Conservation (phyloP, 2,797 vertebrate species). For the Intellagama lesueurii region DNA sequence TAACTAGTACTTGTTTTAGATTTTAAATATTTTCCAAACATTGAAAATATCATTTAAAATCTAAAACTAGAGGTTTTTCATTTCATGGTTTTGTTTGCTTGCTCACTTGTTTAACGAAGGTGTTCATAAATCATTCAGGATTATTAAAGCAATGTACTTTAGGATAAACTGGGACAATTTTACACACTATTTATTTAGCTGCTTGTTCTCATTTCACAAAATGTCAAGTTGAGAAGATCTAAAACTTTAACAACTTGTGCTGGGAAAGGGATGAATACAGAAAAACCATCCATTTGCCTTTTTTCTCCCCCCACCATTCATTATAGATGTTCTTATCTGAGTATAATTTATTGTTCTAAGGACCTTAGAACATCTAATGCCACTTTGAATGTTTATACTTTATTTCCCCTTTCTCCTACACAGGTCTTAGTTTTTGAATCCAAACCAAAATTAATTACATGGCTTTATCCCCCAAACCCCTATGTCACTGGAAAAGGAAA, state of each 20-base stretch:
- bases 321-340: constrained; percentile 35
- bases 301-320: constrained; percentile 6
- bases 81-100: constrained; percentile 31
- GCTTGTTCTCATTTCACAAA: constrained; percentile 17
- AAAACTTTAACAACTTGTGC: constrained; percentile 60
- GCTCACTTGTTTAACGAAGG: not conserved
- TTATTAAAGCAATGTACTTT: constrained; percentile 15
- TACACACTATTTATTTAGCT: constrained; percentile 29
- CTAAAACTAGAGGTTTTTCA: constrained; percentile 17
- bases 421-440: fast-evolving
- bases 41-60: constrained; percentile 13
- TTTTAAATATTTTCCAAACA: not conserved
- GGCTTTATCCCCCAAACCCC: constrained; percentile 8
- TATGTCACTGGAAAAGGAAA: constrained; percentile 37
- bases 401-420: constrained; percentile 10
- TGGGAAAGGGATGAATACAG: constrained; percentile 30
- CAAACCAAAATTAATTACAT: not conserved
- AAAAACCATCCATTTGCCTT: constrained; percentile 54
- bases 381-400: not conserved
- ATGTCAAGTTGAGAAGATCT: constrained; percentile 61
- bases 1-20: not conserved
- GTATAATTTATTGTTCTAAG: constrained; percentile 28
- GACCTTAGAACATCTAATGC: constrained; percentile 2
- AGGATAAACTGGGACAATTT: not conserved
- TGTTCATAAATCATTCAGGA: constrained; percentile 22